phyloP scores from a whole-genome alignment of 2,888 invertebrate species.

The Boloria selene region DNA sequence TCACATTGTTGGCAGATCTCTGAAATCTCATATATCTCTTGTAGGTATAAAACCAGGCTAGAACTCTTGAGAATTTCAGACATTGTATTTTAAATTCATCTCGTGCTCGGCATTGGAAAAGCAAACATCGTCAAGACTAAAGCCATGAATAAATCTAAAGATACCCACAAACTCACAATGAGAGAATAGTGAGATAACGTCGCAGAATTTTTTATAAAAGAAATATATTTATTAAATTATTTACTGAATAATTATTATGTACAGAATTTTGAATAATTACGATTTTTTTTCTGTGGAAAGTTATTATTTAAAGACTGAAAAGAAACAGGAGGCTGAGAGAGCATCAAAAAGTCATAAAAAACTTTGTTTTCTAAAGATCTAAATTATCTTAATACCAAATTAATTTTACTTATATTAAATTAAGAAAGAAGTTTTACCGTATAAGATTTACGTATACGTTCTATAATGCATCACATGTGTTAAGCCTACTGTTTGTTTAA shows the following conservation, averaged over 20 bases:
- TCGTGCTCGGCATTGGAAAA: constrained; percentile 15
- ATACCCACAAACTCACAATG: constrained; percentile 7
- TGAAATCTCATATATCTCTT: background rate
- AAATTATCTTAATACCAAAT: too few relatives aligned
- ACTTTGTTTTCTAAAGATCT: too few relatives aligned
- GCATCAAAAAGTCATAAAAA: too few relatives aligned
- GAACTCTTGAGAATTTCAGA: constrained; percentile 6
- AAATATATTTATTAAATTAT: background rate
- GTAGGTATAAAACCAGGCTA: background rate
- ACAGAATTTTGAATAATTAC: too few relatives aligned
- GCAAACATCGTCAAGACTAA: constrained; percentile 19
- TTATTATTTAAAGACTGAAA: too few relatives aligned
- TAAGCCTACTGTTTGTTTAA: constrained; percentile 44
- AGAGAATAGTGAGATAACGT: background rate
- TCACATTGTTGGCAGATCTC: too few relatives aligned
- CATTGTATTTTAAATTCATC: constrained; percentile 20
- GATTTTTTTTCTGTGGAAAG: too few relatives aligned
- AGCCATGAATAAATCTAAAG: constrained; percentile 13
- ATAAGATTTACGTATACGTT: background rate
- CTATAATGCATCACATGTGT: constrained; percentile 41
- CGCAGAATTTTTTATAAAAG: background rate
- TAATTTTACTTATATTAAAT: background rate
- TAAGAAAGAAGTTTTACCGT: background rate
- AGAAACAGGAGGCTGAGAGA: too few relatives aligned
- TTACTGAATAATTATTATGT: too few relatives aligned